Conservation (phyloP, 1,140 invertebrate species). For the Cotesia vestalis region DNA sequence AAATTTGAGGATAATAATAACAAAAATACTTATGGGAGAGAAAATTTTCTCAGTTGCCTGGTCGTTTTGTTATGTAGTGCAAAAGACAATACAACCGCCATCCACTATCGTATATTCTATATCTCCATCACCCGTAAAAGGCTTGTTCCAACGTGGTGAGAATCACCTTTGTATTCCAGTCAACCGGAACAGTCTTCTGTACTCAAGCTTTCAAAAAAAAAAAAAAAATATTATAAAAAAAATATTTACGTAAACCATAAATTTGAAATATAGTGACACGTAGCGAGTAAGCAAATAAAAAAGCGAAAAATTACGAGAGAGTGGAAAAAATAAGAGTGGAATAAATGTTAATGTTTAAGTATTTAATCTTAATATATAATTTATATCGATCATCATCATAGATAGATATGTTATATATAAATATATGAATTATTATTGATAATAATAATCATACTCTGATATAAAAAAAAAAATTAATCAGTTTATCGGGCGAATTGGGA, state of each 20-base stretch:
- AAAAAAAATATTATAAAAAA: background rate
- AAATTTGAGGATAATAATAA: background rate
- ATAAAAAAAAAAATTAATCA: constrained; percentile 42
- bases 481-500: constrained; percentile 47
- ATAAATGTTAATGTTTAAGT: constrained; percentile 51
- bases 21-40: background rate
- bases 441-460: constrained; percentile 6
- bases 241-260: constrained; percentile 44
- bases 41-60: constrained; percentile 51
- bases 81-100: constrained; percentile 66
- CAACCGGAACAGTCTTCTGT: constrained; percentile 47
- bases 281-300: constrained; percentile 35
- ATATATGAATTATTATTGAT: constrained; percentile 16
- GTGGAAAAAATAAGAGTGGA: constrained; percentile 31
- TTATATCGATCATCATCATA: constrained; percentile 49
- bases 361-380: constrained; percentile 52
- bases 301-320: background rate
- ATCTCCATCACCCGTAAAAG: constrained; percentile 25
- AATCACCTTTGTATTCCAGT: constrained; percentile 56
- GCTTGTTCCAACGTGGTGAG: constrained; percentile 32
- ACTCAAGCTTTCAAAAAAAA: constrained; percentile 45
- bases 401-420: constrained; percentile 37
- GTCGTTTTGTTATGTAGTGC: constrained; percentile 56
- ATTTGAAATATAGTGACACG: constrained; percentile 41
- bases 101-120: constrained; percentile 55